These are phyloP conservation scores for Tethea ocularis DNA, from an alignment of 2,888 invertebrate species.

Conservation along the genomic window DNA sequence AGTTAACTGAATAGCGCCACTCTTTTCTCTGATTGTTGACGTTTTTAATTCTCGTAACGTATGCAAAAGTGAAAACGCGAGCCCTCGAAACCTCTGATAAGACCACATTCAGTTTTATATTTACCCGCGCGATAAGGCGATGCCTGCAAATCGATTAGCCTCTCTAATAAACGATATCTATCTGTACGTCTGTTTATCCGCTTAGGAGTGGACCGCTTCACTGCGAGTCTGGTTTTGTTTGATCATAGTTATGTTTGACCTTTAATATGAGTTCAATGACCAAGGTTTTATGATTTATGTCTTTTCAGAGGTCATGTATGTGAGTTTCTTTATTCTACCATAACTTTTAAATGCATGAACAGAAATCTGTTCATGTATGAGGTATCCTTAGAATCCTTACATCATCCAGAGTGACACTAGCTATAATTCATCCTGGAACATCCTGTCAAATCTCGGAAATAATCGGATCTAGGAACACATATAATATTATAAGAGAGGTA, in stretches of 20 bases:
- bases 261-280: conserved; percentile 4
- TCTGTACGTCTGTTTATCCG: conserved; percentile 52
- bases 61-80: conserved; percentile 39
- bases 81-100: conserved; percentile 54
- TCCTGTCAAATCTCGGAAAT: too few relatives aligned
- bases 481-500: too few relatives aligned
- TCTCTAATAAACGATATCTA: conserved; percentile 32
- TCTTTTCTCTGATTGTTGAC: not conserved
- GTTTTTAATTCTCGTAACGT: conserved; percentile 22
- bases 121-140: conserved; percentile 52
- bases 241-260: conserved; percentile 18
- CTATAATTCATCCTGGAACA: too few relatives aligned
- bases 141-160: conserved; percentile 66
- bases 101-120: conserved; percentile 65
- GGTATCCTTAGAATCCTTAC: too few relatives aligned
- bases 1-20: too few relatives aligned
- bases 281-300: not conserved
- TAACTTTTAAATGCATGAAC: too few relatives aligned
- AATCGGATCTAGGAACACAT: too few relatives aligned
- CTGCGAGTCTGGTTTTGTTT: conserved; percentile 29
- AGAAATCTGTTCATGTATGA: too few relatives aligned
- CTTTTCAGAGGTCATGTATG: too few relatives aligned
- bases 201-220: conserved; percentile 21
- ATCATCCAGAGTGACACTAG: too few relatives aligned
- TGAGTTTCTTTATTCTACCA: too few relatives aligned